A percentile compares a stretch with the other conserved stretches of the same genome.
These are phyloP conservation scores for Protula sp. DNA, from an alignment of 2,888 invertebrate species.

Conservation along the genomic window DNA sequence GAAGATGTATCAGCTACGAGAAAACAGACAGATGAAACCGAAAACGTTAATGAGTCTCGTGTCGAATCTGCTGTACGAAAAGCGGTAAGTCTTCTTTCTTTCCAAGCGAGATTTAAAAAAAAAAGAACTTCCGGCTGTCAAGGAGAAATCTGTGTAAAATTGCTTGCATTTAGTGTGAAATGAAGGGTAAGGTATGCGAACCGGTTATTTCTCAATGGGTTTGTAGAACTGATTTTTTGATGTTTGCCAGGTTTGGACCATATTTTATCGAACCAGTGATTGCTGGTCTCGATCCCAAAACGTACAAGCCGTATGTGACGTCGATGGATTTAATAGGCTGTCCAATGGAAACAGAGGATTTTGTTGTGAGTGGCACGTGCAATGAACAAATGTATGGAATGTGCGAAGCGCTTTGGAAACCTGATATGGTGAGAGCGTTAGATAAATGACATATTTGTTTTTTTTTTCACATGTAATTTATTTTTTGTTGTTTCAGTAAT, in stretches of 20 bases:
- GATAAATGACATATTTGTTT: no score
- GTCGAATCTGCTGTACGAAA: conserved; percentile 91
- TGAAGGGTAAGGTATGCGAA: no score
- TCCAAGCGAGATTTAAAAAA: no score
- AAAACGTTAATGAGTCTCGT: conserved; percentile 87
- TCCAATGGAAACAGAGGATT: conserved; percentile 83
- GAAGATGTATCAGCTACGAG: conserved; percentile 91
- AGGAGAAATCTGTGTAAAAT: no score
- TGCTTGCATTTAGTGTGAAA: no score
- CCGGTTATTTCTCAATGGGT: no score
- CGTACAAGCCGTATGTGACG: conserved; percentile 82
- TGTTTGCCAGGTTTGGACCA: conserved; percentile 81
- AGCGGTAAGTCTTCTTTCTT: conserved; percentile 57
- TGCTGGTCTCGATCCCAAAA: conserved; percentile 80
- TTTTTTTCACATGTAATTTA: neutral
- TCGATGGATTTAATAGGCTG: conserved; percentile 96
- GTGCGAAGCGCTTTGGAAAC: conserved; percentile 95
- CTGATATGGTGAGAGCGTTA: conserved; percentile 65
- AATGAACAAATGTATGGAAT: conserved; percentile 62
- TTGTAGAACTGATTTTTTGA: no score
- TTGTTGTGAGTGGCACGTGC: conserved; percentile 97
- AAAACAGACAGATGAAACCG: conserved; percentile 84
- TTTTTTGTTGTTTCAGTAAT: neutral
- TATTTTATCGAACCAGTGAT: conserved; percentile 96
- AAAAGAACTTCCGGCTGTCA: no score